A percentile compares a stretch with the other conserved stretches of the same genome.
Conservation (phyloP, 92 coral and sea anemone genomes). For the Epizoanthus illoricatus region DNA sequence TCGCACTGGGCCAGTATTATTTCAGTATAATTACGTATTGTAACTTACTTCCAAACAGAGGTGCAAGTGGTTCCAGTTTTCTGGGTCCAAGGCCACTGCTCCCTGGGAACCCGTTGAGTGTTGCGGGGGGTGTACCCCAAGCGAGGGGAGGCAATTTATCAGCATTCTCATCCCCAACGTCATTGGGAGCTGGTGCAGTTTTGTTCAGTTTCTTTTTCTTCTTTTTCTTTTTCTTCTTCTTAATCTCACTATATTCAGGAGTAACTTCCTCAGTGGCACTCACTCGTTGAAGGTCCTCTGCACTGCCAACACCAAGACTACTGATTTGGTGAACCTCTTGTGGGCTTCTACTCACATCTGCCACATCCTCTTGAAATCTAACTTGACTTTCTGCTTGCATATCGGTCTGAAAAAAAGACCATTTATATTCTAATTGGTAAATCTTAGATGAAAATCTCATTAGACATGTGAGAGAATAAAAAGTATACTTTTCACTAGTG, state of each 20-base stretch:
- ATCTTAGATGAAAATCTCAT: background rate
- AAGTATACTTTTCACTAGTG: too few species aligned
- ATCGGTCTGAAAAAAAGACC: background rate
- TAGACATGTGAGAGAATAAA: too few species aligned
- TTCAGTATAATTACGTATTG: background rate
- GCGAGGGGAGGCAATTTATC: conserved; percentile 57
- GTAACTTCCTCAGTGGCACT: conserved; percentile 19
- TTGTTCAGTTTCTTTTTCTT: conserved; percentile 61
- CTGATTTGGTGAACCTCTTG: background rate
- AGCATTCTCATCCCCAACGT: conserved; percentile 36
- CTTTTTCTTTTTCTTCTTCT: conserved; percentile 78
- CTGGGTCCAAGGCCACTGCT: conserved; percentile 46
- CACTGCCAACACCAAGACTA: background rate
- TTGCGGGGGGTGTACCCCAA: conserved; percentile 73
- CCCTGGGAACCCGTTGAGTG: conserved; percentile 84
- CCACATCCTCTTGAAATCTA: conserved; percentile 18
- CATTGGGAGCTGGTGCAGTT: conserved; percentile 71
- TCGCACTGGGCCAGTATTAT: too few species aligned
- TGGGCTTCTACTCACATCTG: conserved; percentile 30
- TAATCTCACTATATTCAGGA: conserved; percentile 50
- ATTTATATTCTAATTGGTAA: background rate
- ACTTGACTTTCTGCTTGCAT: background rate
- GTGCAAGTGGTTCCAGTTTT: conserved; percentile 80
- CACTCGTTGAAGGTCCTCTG: conserved; percentile 13
- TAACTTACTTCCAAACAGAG: conserved; percentile 42